phyloP scores from a whole-genome alignment of 2,888 invertebrate genomes.

The Sipha maydis region DNA sequence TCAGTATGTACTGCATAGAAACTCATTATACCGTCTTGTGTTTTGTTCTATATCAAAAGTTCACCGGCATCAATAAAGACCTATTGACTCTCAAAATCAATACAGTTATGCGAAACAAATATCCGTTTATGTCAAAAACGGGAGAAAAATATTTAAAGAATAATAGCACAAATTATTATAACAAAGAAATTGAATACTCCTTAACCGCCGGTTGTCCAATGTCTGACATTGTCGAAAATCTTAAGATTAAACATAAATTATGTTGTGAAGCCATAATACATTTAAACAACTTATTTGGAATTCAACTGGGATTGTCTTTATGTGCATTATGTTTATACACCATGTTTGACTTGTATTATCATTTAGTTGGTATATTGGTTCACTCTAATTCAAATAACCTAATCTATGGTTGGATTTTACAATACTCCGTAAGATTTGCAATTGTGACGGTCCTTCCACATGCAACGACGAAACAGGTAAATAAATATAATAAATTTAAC shows the following conservation, averaged over 20 bases:
- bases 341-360: slow-evolving; percentile 63
- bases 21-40: slow-evolving; percentile 24
- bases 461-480: slow-evolving; percentile 38
- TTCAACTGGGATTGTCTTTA: slow-evolving; percentile 62
- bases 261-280: neutral
- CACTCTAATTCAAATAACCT: neutral
- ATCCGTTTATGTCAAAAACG: slow-evolving; percentile 23
- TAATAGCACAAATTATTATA: neutral
- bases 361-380: neutral
- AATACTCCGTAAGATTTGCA: slow-evolving; percentile 16
- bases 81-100: slow-evolving; percentile 7
- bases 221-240: neutral
- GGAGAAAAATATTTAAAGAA: slow-evolving; percentile 9
- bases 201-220: slow-evolving; percentile 6
- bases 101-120: slow-evolving; percentile 12
- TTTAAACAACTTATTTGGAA: slow-evolving; percentile 60
- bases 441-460: neutral
- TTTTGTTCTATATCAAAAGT: slow-evolving; percentile 28
- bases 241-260: slow-evolving; percentile 10
- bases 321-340: slow-evolving; percentile 61
- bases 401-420: slow-evolving; percentile 25
- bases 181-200: neutral
- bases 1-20: slow-evolving; percentile 43
- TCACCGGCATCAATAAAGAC: slow-evolving; percentile 7
- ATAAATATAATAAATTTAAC: neutral